Evolutionary conservation across 2,797 vertebrate species (phyloP).

Genomic region (Allochrocebus solatus): DNA sequence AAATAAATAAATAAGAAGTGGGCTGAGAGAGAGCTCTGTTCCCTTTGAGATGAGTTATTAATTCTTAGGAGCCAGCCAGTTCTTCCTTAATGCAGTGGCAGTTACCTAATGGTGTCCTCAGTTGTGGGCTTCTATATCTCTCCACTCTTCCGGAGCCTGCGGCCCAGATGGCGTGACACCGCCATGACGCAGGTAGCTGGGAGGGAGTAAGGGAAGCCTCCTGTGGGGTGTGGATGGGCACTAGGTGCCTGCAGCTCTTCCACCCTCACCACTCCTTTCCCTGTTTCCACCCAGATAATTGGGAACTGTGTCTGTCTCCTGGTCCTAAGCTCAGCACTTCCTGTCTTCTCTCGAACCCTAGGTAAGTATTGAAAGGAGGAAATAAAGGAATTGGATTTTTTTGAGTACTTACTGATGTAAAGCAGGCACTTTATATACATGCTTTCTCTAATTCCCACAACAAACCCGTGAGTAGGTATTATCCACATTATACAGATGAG

Average conservation of each 20-base stretch:
- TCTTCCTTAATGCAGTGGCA: conserved; percentile 82
- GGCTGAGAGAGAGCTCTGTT: background rate
- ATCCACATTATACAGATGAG: background rate
- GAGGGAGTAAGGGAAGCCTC: background rate
- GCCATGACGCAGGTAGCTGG: conserved; percentile 93
- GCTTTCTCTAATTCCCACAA: background rate
- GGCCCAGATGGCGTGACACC: conserved; percentile 92
- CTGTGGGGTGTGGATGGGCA: background rate
- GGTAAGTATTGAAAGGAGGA: conserved; percentile 86
- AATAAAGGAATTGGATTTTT: background rate
- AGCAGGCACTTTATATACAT: background rate
- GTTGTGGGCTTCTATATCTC: conserved; percentile 98
- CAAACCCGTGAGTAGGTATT: background rate
- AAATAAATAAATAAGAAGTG: background rate
- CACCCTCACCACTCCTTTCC: background rate
- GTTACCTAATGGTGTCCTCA: conserved; percentile 97
- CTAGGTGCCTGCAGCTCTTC: background rate
- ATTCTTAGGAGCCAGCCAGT: background rate
- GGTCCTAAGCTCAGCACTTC: conserved; percentile 96
- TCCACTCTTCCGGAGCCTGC: conserved; percentile 91
- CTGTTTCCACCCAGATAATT: conserved; percentile 89
- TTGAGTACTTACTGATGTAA: background rate
- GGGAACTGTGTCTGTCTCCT: conserved; percentile 97
- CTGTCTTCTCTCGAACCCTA: conserved; percentile 96
- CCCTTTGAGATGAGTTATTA: background rate